Evolutionary conservation across 2,888 invertebrate genomes (phyloP).

Genomic region (Caenorhabditis macrosperma): DNA sequence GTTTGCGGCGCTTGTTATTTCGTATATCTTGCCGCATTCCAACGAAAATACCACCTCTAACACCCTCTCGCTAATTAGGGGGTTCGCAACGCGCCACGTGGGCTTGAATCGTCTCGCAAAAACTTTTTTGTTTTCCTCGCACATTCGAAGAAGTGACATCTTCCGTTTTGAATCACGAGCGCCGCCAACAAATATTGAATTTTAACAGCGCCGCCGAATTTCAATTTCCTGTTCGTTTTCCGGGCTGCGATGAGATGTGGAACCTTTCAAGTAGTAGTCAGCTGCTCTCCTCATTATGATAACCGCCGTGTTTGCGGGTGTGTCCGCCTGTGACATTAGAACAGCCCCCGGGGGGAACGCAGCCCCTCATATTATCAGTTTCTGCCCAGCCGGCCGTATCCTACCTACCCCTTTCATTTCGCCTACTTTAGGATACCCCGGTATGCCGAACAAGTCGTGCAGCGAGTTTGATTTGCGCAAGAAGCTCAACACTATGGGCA

Average conservation of each 20-base stretch:
- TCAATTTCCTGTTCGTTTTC: constrained; percentile 50
- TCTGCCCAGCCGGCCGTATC: too few relatives aligned
- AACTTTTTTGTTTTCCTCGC: constrained; percentile 10
- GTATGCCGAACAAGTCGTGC: constrained; percentile 59
- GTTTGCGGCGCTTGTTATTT: constrained; percentile 6
- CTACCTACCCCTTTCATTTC: too few relatives aligned
- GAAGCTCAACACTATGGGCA: constrained; percentile 29
- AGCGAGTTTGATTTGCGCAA: constrained; percentile 63
- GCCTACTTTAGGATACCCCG: too few relatives aligned
- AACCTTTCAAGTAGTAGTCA: background rate
- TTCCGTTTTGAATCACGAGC: constrained; percentile 9
- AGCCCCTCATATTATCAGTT: too few relatives aligned
- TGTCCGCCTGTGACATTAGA: too few relatives aligned
- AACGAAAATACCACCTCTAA: constrained; percentile 18
- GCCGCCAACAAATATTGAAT: constrained; percentile 1
- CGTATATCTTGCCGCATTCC: background rate
- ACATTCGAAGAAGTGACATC: background rate
- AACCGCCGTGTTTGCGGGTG: background rate
- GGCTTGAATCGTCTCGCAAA: background rate
- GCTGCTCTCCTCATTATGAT: constrained; percentile 1
- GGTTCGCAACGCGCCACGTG: constrained; percentile 4
- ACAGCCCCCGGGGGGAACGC: too few relatives aligned
- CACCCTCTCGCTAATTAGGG: constrained; percentile 25
- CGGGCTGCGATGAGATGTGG: constrained; percentile 14
- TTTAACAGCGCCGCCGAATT: constrained; percentile 10